phyloP scores from a whole-genome alignment of 35 echinoderm and acorn worm genomes.

The Hemicentrotus pulcherrimus region DNA sequence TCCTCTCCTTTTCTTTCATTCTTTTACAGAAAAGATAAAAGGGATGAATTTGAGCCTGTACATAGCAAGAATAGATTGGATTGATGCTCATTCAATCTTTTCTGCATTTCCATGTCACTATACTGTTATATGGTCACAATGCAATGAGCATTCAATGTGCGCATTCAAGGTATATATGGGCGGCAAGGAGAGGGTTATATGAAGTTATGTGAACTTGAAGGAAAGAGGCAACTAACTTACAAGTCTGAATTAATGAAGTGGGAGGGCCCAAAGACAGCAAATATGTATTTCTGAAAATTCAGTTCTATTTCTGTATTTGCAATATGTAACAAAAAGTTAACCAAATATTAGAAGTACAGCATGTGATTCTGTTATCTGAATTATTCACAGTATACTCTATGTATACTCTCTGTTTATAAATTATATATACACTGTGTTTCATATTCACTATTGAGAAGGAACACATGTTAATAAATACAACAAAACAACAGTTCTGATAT shows the following conservation, averaged over 20 bases:
- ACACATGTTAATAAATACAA: too few species aligned
- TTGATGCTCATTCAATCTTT: background rate
- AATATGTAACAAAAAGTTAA: too few species aligned
- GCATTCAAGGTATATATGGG: background rate
- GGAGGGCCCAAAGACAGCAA: too few species aligned
- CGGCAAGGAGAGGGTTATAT: background rate
- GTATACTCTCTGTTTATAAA: too few species aligned
- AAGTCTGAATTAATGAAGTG: background rate
- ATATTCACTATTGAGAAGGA: too few species aligned
- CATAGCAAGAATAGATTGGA: background rate
- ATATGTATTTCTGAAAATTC: too few species aligned
- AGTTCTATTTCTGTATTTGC: too few species aligned
- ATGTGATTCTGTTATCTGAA: too few species aligned
- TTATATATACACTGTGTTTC: too few species aligned
- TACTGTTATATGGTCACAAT: background rate
- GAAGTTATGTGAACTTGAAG: background rate
- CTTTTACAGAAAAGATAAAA: background rate
- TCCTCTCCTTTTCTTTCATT: conserved; percentile 17
- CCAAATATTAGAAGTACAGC: too few species aligned
- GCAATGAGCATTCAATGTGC: background rate
- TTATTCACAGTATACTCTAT: too few species aligned
- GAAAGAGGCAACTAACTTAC: background rate
- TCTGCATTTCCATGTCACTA: background rate
- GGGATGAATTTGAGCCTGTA: background rate
- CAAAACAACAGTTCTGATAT: too few species aligned